These are phyloP conservation scores for Netta rufina DNA, from an alignment of 2,797 vertebrate genomes.

Conservation along the genomic window DNA sequence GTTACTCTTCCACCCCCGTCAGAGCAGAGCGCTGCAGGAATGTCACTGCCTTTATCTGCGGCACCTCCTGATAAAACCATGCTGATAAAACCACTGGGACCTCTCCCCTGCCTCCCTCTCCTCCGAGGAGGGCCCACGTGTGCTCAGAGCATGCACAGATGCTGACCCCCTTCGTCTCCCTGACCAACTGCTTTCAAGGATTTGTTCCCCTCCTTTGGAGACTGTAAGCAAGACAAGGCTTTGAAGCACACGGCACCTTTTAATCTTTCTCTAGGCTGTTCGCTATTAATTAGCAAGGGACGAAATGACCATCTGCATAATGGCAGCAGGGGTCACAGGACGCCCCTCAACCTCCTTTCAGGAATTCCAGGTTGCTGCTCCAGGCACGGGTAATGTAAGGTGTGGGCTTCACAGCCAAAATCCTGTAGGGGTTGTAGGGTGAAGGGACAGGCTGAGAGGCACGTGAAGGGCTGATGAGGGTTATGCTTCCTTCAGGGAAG, in stretches of 20 bases:
- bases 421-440: not conserved
- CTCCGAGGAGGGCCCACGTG: accelerated
- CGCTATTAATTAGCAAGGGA: conserved; percentile 26
- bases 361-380: conserved; percentile 20
- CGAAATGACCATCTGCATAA: not conserved
- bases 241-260: not conserved
- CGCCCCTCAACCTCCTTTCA: not conserved
- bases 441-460: not conserved
- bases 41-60: conserved; percentile 23
- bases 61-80: not conserved
- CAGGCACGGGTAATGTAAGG: conserved; percentile 2
- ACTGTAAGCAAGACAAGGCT: not conserved
- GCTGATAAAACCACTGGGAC: not conserved
- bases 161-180: not conserved
- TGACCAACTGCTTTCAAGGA: not conserved
- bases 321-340: not conserved
- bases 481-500: not conserved
- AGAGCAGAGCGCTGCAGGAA: not conserved
- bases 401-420: not conserved
- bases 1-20: not conserved
- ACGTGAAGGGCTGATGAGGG: not conserved
- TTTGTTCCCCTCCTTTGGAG: not conserved
- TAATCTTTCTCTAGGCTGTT: not conserved
- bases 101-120: not conserved
- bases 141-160: not conserved